Conservation (phyloP, 2,888 invertebrate species). For the Nephrotoma flavescens region DNA sequence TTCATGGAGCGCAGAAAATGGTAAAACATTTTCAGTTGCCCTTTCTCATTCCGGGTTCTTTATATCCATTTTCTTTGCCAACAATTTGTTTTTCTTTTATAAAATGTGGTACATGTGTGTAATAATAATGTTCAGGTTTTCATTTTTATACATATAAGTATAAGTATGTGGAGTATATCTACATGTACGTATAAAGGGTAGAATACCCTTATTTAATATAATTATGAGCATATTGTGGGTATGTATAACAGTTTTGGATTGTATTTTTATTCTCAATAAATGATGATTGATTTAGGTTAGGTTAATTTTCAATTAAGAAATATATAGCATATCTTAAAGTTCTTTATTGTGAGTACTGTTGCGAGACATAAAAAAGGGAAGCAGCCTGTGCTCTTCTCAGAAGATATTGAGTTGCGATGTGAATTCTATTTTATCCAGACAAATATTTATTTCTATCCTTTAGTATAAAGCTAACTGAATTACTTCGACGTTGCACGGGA, state of each 20-base stretch:
- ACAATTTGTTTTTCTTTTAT: not conserved
- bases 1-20: not conserved
- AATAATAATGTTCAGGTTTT: not conserved
- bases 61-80: not conserved
- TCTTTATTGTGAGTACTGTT: too few species aligned
- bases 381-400: too few species aligned
- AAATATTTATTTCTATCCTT: too few species aligned
- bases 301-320: too few species aligned
- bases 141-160: not conserved
- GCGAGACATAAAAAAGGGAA: too few species aligned
- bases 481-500: too few species aligned
- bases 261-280: too few species aligned
- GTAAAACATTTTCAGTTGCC: not conserved
- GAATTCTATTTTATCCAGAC: too few species aligned
- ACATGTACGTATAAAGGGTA: not conserved
- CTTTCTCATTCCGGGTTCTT: not conserved
- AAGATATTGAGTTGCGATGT: too few species aligned
- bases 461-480: too few species aligned
- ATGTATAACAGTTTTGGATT: not conserved
- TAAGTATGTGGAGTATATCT: not conserved
- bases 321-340: too few species aligned
- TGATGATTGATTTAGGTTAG: not conserved
- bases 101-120: not conserved
- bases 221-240: not conserved
- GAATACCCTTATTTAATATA: not conserved